Conservation (phyloP, 2,797 vertebrate genomes). For the Capromys pilorides region DNA sequence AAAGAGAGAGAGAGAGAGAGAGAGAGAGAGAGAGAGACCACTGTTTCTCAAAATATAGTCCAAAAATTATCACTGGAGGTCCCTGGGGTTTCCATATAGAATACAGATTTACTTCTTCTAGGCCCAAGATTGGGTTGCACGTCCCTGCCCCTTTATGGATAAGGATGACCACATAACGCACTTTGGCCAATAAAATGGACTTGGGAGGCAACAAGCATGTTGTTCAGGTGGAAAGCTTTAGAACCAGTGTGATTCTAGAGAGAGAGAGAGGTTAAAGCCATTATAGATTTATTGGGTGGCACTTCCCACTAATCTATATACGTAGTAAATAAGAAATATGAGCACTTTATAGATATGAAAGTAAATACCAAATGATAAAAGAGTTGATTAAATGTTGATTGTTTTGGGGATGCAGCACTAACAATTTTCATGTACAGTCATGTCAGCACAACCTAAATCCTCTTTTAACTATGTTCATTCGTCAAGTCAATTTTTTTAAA, state of each 20-base stretch:
- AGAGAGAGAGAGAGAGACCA: neutral
- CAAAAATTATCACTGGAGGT: neutral
- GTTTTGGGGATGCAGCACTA: neutral
- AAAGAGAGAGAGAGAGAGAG: too few relatives aligned
- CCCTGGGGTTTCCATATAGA: neutral
- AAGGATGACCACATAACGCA: neutral
- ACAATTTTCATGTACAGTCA: neutral
- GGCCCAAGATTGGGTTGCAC: neutral
- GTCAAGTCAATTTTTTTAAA: constrained; percentile 17
- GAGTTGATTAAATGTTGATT: neutral
- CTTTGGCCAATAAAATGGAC: neutral
- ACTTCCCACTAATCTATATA: neutral
- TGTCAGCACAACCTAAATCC: neutral
- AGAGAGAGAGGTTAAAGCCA: neutral
- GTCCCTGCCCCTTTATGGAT: neutral
- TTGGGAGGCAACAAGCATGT: neutral
- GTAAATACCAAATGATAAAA: neutral
- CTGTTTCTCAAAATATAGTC: neutral
- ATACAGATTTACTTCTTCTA: neutral
- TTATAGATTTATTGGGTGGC: neutral
- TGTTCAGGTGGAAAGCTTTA: neutral
- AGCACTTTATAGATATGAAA: neutral
- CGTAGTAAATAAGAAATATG: neutral
- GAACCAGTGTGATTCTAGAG: neutral
- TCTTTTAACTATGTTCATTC: constrained; percentile 4